phyloP scores from a whole-genome alignment of 2,113 vertebrate species.

The Psammodynastes pulverulentus region DNA sequence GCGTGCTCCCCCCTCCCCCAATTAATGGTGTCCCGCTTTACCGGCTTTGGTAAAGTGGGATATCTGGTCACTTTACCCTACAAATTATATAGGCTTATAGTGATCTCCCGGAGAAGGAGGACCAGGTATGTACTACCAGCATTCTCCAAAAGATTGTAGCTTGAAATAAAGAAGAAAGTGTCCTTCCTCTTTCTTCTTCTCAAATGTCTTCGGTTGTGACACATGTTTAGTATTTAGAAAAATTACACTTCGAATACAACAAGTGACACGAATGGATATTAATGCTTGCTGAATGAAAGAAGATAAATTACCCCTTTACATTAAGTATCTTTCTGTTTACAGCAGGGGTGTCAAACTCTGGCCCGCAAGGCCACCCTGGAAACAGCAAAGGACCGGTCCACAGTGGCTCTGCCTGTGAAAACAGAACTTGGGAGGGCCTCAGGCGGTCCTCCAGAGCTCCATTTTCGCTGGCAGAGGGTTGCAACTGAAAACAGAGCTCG shows the following conservation, averaged over 20 bases:
- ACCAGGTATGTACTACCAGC: background rate
- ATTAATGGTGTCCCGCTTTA: too few relatives aligned
- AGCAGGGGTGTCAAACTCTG: too few relatives aligned
- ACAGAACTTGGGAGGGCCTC: too few relatives aligned
- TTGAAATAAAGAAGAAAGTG: background rate
- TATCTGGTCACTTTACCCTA: too few relatives aligned
- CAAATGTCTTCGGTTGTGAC: background rate
- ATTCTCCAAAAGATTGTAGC: background rate
- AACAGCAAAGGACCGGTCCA: too few relatives aligned
- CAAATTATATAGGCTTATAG: background rate
- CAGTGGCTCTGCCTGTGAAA: too few relatives aligned
- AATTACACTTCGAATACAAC: background rate
- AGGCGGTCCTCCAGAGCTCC: too few relatives aligned
- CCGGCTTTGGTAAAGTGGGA: too few relatives aligned
- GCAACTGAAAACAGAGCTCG: too few relatives aligned
- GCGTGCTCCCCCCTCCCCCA: too few relatives aligned
- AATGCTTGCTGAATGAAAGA: background rate
- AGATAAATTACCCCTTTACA: background rate
- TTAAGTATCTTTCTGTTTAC: background rate
- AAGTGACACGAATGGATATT: background rate
- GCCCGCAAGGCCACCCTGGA: too few relatives aligned
- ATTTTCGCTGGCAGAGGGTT: too few relatives aligned
- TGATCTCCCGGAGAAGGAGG: background rate
- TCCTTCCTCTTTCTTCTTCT: background rate
- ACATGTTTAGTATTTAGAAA: background rate